Conservation (phyloP, 1,140 invertebrate genomes). For the Magallana angulata region DNA sequence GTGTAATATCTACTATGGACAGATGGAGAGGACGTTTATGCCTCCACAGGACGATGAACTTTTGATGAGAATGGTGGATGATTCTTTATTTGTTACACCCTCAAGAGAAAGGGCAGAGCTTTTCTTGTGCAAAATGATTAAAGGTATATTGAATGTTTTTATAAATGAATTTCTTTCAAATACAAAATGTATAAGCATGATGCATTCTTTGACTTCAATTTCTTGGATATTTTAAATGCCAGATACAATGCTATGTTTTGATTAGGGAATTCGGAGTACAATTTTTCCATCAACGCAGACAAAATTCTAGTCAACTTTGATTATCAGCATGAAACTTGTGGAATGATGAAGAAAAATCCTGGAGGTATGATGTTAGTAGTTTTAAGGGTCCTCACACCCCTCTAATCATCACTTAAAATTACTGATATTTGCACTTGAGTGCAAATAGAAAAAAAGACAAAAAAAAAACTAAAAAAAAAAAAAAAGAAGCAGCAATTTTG, state of each 20-base stretch:
- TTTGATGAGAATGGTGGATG: constrained; percentile 71
- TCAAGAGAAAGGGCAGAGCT: constrained; percentile 55
- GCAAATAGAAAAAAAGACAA: too few species aligned
- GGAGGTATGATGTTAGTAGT: not conserved
- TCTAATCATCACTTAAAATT: too few species aligned
- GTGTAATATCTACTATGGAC: constrained; percentile 67
- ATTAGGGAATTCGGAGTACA: constrained; percentile 62
- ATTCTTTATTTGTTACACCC: constrained; percentile 71
- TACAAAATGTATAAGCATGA: too few species aligned
- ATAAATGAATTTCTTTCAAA: not conserved
- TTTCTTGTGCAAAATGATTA: constrained; percentile 60
- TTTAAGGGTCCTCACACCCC: too few species aligned
- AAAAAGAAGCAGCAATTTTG: too few species aligned
- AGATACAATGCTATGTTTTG: not conserved
- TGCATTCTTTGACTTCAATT: too few species aligned
- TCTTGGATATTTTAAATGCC: too few species aligned
- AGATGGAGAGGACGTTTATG: constrained; percentile 62
- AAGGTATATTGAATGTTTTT: constrained; percentile 53
- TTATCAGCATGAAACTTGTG: not conserved
- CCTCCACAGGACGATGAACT: constrained; percentile 59
- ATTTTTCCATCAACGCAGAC: constrained; percentile 57
- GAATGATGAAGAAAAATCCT: not conserved
- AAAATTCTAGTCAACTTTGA: constrained; percentile 63
- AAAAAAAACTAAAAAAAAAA: too few species aligned
- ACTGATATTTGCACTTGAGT: too few species aligned